Base-by-base conservation (phyloP, 1,140 invertebrate species). In the Goniozus legneri region DNA sequence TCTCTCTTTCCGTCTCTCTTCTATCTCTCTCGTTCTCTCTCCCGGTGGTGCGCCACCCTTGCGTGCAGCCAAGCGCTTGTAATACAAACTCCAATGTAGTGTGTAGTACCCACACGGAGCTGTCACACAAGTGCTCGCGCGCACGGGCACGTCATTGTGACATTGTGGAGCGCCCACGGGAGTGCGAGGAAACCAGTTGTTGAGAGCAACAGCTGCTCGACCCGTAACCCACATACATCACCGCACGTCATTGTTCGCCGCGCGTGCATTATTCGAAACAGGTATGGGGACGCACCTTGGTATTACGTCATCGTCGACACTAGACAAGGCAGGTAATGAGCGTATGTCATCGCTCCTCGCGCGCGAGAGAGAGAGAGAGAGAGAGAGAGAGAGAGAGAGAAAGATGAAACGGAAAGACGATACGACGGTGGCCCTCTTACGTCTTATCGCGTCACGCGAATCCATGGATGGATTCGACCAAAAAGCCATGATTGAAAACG, bases 191-290 rank as follows among this genome's bases (percentile, higher is more conserved):
- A n/a, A 64, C 62, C 63, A 64, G 63, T 64, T 62, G 63, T 64
- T 54, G 56, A 59, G 59, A 55, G 63, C 58, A 71, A 71, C 70
- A 73, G 69, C 70, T 73, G 70, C 69, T 68, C 63, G 66, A 65
- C 60, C 64, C 67, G 59, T 71, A 72, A 71, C 71, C 71, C 68
- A 72, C 64, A 72, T 73, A 72, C 71, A 73, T 73, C 71, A 70
- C 67, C 68, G 58, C 69, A 61, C 59, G 67, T 72, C 69, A 73
- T 73, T 73, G 71, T 73, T 71, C 61, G 51, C 52, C 43, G 43
- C 47, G 43, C 47, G 54, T 49, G 54, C 56, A 68, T 69, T 66
- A 68, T 67, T 64, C 56, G 47, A 56, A 56, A 60, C 66, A 69
- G 69, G 68, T 71, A 71, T 66, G 56, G 45, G 50, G 50, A 60